These are phyloP conservation scores for Anagrus nilaparvatae DNA, from an alignment of 1,140 invertebrate genomes.

Conservation along the genomic window DNA sequence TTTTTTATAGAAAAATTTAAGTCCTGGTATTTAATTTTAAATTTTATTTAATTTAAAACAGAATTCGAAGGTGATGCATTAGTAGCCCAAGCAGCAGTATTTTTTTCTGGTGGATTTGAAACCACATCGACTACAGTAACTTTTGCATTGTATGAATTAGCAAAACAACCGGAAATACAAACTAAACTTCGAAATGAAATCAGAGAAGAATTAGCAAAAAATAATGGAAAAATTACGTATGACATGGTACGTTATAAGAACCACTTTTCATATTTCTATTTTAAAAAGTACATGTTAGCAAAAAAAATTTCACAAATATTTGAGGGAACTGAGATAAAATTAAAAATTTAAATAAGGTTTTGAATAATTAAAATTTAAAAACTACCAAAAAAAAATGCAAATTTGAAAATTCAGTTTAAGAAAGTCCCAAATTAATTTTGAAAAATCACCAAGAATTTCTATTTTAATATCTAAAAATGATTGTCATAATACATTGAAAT, in stretches of 20 bases:
- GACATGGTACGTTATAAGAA: slow-evolving; percentile 29
- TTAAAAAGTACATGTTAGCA: not conserved
- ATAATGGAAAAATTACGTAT: slow-evolving; percentile 40
- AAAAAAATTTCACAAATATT: not conserved
- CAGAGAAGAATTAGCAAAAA: slow-evolving; percentile 28
- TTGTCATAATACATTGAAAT: no score
- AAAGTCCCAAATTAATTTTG: not conserved
- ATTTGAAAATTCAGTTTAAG: not conserved
- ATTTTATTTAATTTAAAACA: slow-evolving; percentile 8
- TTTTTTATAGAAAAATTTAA: not conserved
- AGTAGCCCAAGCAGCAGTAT: slow-evolving; percentile 51
- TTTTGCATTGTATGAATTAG: slow-evolving; percentile 47
- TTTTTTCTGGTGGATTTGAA: slow-evolving; percentile 58
- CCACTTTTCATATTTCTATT: not conserved
- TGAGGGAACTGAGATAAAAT: no score
- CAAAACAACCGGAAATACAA: slow-evolving; percentile 46
- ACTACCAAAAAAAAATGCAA: not conserved
- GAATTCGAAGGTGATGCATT: slow-evolving; percentile 53
- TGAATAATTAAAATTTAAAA: not conserved
- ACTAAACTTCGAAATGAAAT: slow-evolving; percentile 44
- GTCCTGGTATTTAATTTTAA: not conserved
- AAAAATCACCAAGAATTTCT: not conserved
- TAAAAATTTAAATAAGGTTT: no score
- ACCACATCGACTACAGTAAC: slow-evolving; percentile 46
- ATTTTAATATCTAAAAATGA: no score